phyloP scores from a whole-genome alignment of 2,113 vertebrate species.

The Hippocampus zosterae region DNA sequence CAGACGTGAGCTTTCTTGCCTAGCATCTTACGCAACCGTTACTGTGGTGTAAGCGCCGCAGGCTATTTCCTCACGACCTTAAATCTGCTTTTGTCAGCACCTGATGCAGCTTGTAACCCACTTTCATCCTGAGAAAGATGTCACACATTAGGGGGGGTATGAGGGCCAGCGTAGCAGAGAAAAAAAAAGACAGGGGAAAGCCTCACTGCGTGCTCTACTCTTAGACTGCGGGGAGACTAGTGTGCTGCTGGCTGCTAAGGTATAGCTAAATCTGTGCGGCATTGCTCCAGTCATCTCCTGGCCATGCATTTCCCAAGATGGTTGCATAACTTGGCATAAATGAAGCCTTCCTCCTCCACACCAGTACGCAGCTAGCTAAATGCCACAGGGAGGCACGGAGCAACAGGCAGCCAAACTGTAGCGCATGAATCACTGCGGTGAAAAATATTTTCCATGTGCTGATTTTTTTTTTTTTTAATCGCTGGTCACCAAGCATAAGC shows the following conservation, averaged over 20 bases:
- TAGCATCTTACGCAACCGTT: constrained; percentile 53
- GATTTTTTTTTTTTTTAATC: constrained; percentile 14
- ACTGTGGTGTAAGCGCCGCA: constrained; percentile 49
- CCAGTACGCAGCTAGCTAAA: constrained; percentile 41
- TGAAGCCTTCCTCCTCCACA: constrained; percentile 69
- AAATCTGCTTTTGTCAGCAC: constrained; percentile 55
- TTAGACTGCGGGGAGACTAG: constrained; percentile 23
- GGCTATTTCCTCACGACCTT: constrained; percentile 38
- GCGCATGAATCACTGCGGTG: constrained; percentile 37
- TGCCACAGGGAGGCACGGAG: constrained; percentile 44
- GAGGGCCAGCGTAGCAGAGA: constrained; percentile 5
- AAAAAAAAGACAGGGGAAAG: constrained; percentile 33
- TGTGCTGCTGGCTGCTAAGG: constrained; percentile 39
- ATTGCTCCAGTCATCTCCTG: constrained; percentile 46
- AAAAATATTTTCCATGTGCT: constrained; percentile 28
- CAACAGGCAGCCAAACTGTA: constrained; percentile 59
- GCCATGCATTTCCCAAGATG: constrained; percentile 62
- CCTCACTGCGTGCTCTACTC: constrained; percentile 38
- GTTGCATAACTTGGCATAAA: constrained; percentile 71
- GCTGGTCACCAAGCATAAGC: constrained; percentile 12
- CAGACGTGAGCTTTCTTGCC: constrained; percentile 46
- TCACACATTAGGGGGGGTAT: constrained; percentile 29
- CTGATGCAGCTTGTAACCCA: constrained; percentile 38
- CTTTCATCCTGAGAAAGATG: constrained; percentile 28
- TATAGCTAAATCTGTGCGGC: constrained; percentile 34